Conservation (phyloP, 53 echinoderm and acorn worm species). For the Henricia sp. region DNA sequence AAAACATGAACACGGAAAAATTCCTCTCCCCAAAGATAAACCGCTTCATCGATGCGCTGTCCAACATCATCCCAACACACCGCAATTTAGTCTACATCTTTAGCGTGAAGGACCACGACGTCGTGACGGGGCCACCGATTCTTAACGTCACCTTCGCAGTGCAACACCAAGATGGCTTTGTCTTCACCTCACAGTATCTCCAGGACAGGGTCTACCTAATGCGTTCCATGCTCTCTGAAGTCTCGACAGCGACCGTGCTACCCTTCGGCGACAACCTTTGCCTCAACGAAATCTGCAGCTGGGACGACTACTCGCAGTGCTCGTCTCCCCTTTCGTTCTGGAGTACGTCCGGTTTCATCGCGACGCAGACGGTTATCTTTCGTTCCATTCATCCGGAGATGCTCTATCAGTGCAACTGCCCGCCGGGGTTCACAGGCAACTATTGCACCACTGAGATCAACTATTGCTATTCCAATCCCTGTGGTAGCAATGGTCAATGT, state of each 20-base stretch:
- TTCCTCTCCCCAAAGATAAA: constrained; percentile 81
- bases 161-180: constrained; percentile 76
- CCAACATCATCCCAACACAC: constrained; percentile 88
- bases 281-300: constrained; percentile 85
- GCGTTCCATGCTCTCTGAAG: constrained; percentile 76
- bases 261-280: constrained; percentile 99
- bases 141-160: constrained; percentile 94
- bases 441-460: constrained; percentile 98
- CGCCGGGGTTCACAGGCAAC: constrained; percentile 94
- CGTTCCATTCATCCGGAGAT: constrained; percentile 96
- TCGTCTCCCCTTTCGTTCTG: constrained; percentile 87
- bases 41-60: constrained; percentile 84
- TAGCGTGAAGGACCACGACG: constrained; percentile 75
- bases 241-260: constrained; percentile 81
- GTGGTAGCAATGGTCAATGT: constrained; percentile 83
- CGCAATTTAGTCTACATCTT: constrained; percentile 87
- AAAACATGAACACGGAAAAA: constrained; percentile 73
- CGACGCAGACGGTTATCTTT: constrained; percentile 91
- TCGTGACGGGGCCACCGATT: constrained; percentile 58
- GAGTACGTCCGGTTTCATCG: constrained; percentile 86
- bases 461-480: constrained; percentile 98
- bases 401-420: constrained; percentile 93
- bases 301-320: constrained; percentile 70
- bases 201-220: constrained; percentile 94
- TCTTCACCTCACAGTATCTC: constrained; percentile 93